Evolutionary conservation across 53 echinoderm and acorn worm species (phyloP), one percentile per base, ranked within the genome.

Genomic region (Pentamera pediparva): DNA sequence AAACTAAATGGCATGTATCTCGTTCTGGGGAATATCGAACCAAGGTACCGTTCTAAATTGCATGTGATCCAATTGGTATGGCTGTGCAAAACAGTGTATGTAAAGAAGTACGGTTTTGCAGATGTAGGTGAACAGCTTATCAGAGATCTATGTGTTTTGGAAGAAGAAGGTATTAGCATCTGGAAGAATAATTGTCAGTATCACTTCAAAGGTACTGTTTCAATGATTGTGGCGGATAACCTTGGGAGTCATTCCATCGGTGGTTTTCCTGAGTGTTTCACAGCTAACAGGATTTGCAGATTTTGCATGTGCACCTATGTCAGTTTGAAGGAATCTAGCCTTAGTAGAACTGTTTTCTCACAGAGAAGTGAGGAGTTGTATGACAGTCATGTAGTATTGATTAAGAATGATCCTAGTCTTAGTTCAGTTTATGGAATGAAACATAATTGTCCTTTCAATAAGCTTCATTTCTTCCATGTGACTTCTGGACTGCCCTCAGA

Each of bases 401-500:
- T 59, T 7, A 17, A 59, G 1, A 59, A 59, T 9, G 24, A 3
- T 25, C 17, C 26, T 17, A 56, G 56, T 32, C 31, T 31, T 30
- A 27, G 2, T 5, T 30, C 59, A 30, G 0, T 59, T 7, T 59
- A 59, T 59, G 59, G 59, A 24, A 27, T 59, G 31, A 59, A 31
- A 30, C 59, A 59, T 0, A 17, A 30, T 25, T 25, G 49, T 62
- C 19, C 21, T 34, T 27, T 77, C 12, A 77, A 77, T 48, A 51
- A 53, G 32, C 55, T 77, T 47, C 5, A 3, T n/a, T 77, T 50
- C 48, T 77, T 63, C 22, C 78, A 77, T 48, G 64, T 63, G 47
- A 63, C 78, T 3, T 22, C 49, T 50, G 78, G 78, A 17, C 63
- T 77, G 5, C 78, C 78, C 24, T 63, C 78, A 63, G 65, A 77